phyloP scores from a whole-genome alignment of 2,888 invertebrate genomes.

The Pachydiplax longipennis region DNA sequence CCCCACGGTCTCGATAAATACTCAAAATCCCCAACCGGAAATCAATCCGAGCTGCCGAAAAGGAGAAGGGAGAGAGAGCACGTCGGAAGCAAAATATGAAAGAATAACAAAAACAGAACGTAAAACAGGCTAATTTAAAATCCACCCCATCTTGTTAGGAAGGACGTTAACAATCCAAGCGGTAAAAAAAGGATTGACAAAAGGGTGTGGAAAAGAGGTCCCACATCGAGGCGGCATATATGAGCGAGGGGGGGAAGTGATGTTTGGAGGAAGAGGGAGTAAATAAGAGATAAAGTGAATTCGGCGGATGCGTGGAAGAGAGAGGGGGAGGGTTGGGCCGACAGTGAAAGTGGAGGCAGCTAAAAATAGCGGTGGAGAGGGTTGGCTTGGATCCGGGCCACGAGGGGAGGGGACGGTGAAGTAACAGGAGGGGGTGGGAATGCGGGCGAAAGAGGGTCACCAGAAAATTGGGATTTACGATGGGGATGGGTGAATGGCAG shows the following conservation, averaged over 20 bases:
- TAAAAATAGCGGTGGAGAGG: constrained; percentile 30
- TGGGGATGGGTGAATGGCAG: neutral
- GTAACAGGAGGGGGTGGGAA: neutral
- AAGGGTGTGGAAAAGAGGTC: neutral
- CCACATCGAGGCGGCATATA: neutral
- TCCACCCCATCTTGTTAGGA: neutral
- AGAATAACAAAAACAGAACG: constrained; percentile 4
- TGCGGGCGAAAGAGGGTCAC: constrained; percentile 5
- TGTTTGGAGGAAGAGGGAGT: neutral
- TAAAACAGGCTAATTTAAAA: neutral
- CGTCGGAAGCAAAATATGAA: neutral
- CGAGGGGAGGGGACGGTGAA: neutral
- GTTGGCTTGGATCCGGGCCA: neutral
- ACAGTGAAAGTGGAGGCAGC: constrained; percentile 33
- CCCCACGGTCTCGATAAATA: neutral
- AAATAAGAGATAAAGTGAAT: neutral
- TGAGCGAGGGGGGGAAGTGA: neutral
- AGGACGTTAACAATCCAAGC: neutral
- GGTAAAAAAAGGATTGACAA: neutral
- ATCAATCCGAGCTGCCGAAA: neutral
- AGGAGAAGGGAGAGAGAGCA: neutral
- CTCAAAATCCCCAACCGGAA: neutral
- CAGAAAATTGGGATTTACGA: constrained; percentile 33
- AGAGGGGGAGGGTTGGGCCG: constrained; percentile 22
- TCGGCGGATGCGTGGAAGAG: neutral